Evolutionary conservation across 2,888 invertebrate species (phyloP).

Genomic region (Spatulosminthurus flaviceps): DNA sequence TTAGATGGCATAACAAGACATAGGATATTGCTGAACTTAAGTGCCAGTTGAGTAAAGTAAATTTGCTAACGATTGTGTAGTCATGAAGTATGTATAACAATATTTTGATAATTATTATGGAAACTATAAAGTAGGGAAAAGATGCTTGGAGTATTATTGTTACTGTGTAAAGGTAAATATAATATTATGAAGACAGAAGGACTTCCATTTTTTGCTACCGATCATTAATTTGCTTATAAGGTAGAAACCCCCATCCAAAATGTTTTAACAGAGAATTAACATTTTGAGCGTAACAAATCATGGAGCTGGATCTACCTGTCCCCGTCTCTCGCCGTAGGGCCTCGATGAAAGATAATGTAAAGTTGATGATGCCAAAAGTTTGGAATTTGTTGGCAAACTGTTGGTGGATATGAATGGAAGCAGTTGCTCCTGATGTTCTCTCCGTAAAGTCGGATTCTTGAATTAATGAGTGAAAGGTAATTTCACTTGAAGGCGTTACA

Average conservation of each 20-base stretch:
- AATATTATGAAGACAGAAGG: not conserved
- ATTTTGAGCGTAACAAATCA: not conserved
- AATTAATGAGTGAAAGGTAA: slow-evolving; percentile 5
- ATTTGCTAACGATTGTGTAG: too few species aligned
- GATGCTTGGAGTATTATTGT: not conserved
- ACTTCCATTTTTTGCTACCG: not conserved
- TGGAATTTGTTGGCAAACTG: not conserved
- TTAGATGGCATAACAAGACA: too few species aligned
- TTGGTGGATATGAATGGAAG: slow-evolving; percentile 13
- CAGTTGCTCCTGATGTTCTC: not conserved
- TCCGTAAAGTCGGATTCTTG: not conserved
- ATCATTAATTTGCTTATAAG: not conserved
- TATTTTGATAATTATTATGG: slow-evolving; percentile 4
- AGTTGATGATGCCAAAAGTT: not conserved
- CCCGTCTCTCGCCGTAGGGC: not conserved
- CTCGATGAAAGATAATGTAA: not conserved
- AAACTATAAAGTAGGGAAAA: not conserved
- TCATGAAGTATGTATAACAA: not conserved
- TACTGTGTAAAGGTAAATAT: not conserved
- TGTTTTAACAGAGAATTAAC: too few species aligned
- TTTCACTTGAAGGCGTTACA: not conserved
- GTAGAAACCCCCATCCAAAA: not conserved
- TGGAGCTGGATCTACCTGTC: not conserved
- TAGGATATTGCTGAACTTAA: too few species aligned
- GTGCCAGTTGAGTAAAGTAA: too few species aligned